Evolutionary conservation across 1,140 invertebrate genomes (phyloP), one percentile per base, ranked within the genome.

Genomic region (Bombyx mandarina): DNA sequence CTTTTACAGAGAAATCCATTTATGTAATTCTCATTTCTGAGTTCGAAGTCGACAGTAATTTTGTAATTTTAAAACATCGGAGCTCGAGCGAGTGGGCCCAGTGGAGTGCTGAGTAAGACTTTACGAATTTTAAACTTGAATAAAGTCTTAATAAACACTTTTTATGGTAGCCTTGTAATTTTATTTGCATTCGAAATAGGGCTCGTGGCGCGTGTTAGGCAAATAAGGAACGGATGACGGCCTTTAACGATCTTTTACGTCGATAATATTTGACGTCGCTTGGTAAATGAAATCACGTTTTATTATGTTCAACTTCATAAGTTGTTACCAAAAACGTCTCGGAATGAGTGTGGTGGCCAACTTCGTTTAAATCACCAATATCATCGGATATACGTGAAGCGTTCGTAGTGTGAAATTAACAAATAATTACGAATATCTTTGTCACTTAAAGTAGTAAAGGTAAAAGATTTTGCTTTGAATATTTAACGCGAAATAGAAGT

Each of bases 111-210:
- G 76, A 84, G 73, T 84, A 82, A 81, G 77, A 79, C 75, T 78
- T 84, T 79, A 84, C 70, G 75, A 77, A 79, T 77, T 79, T 84
- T 81, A 79, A 84, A 79, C 47, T 63, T 66, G 60, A 73, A 81
- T 81, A 77, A 82, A 81, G 77, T 77, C 75, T 82, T 80, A 78
- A 81, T 78, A 85, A 81, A 78, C 66, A 62, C 63, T 80, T 67
- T 80, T 82, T 80, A 82, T 82, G 79, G 72, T 69, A 64, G 71
- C 65, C 67, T 76, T 77, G 69, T 69, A 76, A 73, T 81, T 79
- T 82, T 82, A 82, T 82, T 81, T 73, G 71, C 72, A 77, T 75
- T 61, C 65, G 62, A 72, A 79, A 77, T 79, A 80, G 69, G 73
- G 63, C 61, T 65, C 63, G 66, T 68, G 69, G 74, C 73, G 73